Evolutionary conservation across 2,797 vertebrate genomes (phyloP), one percentile per base, ranked within the genome.

Genomic region (Scomberomorus guttatus): DNA sequence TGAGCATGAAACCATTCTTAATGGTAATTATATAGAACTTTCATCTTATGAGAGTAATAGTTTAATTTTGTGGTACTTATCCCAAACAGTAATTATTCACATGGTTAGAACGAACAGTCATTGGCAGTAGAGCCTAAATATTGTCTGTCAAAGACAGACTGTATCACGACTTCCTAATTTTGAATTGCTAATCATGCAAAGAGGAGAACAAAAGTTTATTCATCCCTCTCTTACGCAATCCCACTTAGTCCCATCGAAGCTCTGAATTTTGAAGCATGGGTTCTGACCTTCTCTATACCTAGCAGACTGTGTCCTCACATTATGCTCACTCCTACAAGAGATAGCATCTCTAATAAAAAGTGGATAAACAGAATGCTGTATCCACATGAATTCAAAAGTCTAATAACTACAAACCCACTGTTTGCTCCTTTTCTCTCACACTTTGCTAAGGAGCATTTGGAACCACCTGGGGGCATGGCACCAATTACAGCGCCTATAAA

Each of bases 161-260:
- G 20, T 24, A 60, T 88, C 85, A 91, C 74, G 78, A 87, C 77
- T 72, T 89, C 65, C 83, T 68, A 15, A 79, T 88, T 91, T 81
- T 86, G 54, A 89, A 87, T 86, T 79, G 84, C 75, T 85, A 80
- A 87, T 87, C 27, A 48, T 58, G 34, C 37, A 56, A 72, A 78
- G 51, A 76, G 66, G 80, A 81, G 77, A 87, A 90, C 84, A 90
- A 90, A 89, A 86, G 72, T 83, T 59, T 80, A 92, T 92, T 92
- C 85, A 88, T 80, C 57, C n/a, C 51, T 1, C 65, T 75, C 57
- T 89, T 90, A 88, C 0, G 48, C 69, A 92, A 87, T 75, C 70
- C 71, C 87, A 87, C 70, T 91, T 84, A 83, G 81, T 81, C 59
- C 34, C 39, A 42, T 51, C 10, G 24, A 56, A 60, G 52, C 59